Evolutionary conservation across 1,140 invertebrate genomes (phyloP), one percentile per base, ranked within the genome.

Genomic region (Drosophila lini): DNA sequence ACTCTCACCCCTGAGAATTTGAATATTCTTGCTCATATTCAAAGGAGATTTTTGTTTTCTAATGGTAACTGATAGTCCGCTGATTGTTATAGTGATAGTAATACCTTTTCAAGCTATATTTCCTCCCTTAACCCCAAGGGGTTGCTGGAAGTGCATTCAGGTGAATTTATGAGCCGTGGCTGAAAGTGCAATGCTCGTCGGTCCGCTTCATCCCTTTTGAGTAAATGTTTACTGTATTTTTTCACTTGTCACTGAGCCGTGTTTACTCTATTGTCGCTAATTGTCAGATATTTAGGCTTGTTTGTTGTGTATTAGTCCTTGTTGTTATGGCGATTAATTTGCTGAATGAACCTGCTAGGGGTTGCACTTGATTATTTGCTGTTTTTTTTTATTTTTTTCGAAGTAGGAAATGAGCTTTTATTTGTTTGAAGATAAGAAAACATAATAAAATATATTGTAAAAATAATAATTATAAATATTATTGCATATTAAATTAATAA

Each of bases 181-280:
- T 63, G 67, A 88, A 82, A 76, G 83, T 86, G 80, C 83, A 88
- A 44, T 75, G 70, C 48, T 65, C 74, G 47, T 25, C 74, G 59
- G 71, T 32, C 10, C 36, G 28, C 19, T 40, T 52, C 50, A 53
- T 48, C 62, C 62, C 44, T 31, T 44, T 63, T 57, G 22, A 67
- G 3, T 28, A 13, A 28, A 19, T 28, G 6, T 52, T 73, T 60
- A 9, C 45, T 55, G 38, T 62, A 25, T 63, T 78, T 16, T 70
- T 57, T 73, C 53, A 57, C 57, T 69, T 70, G 74, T 61, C 79
- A 67, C 75, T 60, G 44, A 47, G 40, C 42, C 48, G 53, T 88
- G 80, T 78, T 83, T 81, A 89, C 63, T 89, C 77, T 73, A 57
- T 71, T 89, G 84, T 83, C 70, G 84, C 84, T 89, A 89, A 88